Evolutionary conservation across 2,797 vertebrate species (phyloP), one percentile per base, ranked within the genome.

Genomic region (Crypturellus tataupa): DNA sequence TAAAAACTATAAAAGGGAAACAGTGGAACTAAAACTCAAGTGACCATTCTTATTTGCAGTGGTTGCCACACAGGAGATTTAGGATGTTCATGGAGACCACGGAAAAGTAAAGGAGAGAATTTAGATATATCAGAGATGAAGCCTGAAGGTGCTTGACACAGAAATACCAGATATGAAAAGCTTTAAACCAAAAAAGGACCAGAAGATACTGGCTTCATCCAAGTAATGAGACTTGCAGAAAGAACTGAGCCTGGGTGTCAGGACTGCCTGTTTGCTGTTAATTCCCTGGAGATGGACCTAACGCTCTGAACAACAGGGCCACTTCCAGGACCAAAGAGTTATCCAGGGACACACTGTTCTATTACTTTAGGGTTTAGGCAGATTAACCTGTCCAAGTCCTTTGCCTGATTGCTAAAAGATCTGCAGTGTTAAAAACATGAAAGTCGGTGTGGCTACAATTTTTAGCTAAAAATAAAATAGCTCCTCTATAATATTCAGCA

Each of bases 381-480:
- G 15, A 82, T 89, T 80, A 93, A 85, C 72, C 42, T 49, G 85
- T 7, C 12, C 71, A 84, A 55, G 67, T 49, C 56, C 69, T 80
- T 79, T 60, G 91, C 59, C 47, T 39, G 91, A 93, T 1, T 88
- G 73, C 60, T 70, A 62, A 77, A 87, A 51, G 80, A 88, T n/a
- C 58, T 58, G 47, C 56, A 76, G 37, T 8, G 33, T 65, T 88
- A 60, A 84, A 88, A 88, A 87, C 83, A 25, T 47, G 16, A 71
- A 71, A 87, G 80, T 19, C n/a, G 77, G 64, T 60, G 53, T 60
- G 40, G 64, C 70, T 27, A 27, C 70, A 27, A 44, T 25, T 76
- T 65, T 62, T 69, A n/a, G n/a, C n/a, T n/a, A n/a, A n/a, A n/a
- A n/a, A n/a, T 31, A 91, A 93, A 94, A 93, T 55, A 68, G 7